Evolutionary conservation across 2,113 vertebrate genomes (phyloP).

Genomic region (Lagenorhynchus albirostris): DNA sequence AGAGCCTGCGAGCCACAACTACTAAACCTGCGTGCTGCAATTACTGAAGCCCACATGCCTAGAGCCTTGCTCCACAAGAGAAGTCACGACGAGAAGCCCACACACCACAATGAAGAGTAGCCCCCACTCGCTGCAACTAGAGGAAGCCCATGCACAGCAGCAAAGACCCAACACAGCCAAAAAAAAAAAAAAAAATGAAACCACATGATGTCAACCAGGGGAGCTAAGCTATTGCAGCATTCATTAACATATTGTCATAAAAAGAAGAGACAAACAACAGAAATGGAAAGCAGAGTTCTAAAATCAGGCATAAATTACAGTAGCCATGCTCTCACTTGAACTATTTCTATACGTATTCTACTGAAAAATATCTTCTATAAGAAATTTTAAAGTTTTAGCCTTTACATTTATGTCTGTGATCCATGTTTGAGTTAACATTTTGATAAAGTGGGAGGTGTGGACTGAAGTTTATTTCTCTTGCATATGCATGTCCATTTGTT

Average conservation of each 20-base stretch:
- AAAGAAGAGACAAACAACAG: neutral
- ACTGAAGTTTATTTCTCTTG: neutral
- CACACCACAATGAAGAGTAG: too few species aligned
- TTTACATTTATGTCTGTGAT: neutral
- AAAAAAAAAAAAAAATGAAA: too few species aligned
- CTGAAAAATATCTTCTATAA: neutral
- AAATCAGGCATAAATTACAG: neutral
- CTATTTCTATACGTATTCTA: neutral
- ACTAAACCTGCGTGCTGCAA: too few species aligned
- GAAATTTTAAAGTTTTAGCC: neutral
- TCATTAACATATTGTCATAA: neutral
- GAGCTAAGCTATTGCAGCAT: neutral
- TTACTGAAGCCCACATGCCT: too few species aligned
- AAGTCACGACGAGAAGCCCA: too few species aligned
- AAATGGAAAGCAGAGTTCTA: neutral
- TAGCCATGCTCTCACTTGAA: neutral
- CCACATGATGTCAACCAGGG: neutral
- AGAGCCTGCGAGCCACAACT: too few species aligned
- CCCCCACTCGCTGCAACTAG: too few species aligned
- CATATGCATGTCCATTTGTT: neutral
- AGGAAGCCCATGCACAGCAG: too few species aligned
- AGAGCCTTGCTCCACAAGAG: too few species aligned
- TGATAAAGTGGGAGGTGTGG: neutral
- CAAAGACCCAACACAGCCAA: too few species aligned
- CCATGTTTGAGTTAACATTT: neutral